These are phyloP conservation scores for Halcyon malimbica DNA, from an alignment of 2,113 vertebrate species.

Conservation along the genomic window DNA sequence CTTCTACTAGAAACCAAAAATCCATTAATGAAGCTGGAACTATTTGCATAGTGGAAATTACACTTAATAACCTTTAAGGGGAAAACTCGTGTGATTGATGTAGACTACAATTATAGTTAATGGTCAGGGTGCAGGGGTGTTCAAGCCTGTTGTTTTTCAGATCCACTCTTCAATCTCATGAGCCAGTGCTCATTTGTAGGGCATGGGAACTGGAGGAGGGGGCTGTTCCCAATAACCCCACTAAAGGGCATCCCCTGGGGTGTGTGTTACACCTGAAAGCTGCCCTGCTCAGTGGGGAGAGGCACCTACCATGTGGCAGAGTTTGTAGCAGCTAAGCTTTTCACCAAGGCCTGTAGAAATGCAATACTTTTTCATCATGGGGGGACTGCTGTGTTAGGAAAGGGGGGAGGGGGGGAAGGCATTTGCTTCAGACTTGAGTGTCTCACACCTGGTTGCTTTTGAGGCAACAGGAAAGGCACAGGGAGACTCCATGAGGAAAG, in stretches of 20 bases:
- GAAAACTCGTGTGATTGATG: constrained; percentile 59
- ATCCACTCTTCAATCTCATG: background rate
- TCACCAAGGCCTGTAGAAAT: background rate
- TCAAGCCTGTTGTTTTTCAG: constrained; percentile 18
- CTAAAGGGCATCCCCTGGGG: background rate
- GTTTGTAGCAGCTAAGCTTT: background rate
- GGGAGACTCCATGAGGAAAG: background rate
- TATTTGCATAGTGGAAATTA: constrained; percentile 71
- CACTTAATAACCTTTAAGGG: constrained; percentile 68
- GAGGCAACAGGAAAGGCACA: background rate
- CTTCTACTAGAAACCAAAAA: constrained; percentile 54
- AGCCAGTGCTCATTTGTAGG: background rate
- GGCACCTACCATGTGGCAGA: background rate
- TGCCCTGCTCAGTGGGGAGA: accelerated
- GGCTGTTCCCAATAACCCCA: background rate
- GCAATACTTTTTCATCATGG: background rate
- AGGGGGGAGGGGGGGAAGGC: background rate
- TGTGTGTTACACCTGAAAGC: accelerated
- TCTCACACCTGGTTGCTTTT: background rate
- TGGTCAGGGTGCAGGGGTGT: constrained; percentile 46
- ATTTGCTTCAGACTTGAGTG: background rate
- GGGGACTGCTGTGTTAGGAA: background rate
- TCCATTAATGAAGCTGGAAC: constrained; percentile 67
- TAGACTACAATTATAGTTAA: constrained; percentile 64
- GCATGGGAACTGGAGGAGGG: background rate